Base-by-base conservation (phyloP, 2,888 invertebrate genomes). In the Latrodectus elegans region DNA sequence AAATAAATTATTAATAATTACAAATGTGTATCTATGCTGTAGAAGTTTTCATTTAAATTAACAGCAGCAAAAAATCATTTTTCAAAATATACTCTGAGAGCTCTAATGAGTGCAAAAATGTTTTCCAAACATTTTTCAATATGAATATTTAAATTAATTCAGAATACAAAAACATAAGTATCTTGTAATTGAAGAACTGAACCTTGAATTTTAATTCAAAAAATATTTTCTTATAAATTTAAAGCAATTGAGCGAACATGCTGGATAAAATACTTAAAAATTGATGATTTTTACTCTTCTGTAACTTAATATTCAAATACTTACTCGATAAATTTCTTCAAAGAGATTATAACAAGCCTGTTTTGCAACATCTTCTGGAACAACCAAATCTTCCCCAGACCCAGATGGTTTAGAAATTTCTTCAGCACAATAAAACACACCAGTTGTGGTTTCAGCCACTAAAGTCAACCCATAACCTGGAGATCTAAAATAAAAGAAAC, bases 361-460 rank as follows among this genome's bases (percentile, higher is more conserved):
- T 90, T 93, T 94, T 0, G 99, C 99, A 14, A 99, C 91, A 90
- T 99, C 98, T 92, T 99, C 99, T 0, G 99, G 97, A 15, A 97
- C 93, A 0, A 95, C 94, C 2, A 94, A 94, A 79, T 95, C 94
- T 70, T 90, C 81, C 17, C 94, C 94, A 10, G 92, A 90, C 49
- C 91, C 91, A 65, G 89, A 73, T 12, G 91, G 91, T 85, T 92
- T 92, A 4, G 93, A 93, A 17, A 91, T 89, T 11, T 91, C 90
- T 90, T 94, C 93, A 15, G 93, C 93, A 82, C 92, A 91, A 52
- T 92, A 91, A 86, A 92, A 92, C 0, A 91, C 90, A 38, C 96
- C 98, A 83, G 95, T 96, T 12, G 95, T 97, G 0, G 98, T 99
- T 93, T 99, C 98, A 0, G 99, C 99, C 0, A 95, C 94, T 49